Conservation (phyloP, 2,888 invertebrate species). For the Aporophyla nigra region DNA sequence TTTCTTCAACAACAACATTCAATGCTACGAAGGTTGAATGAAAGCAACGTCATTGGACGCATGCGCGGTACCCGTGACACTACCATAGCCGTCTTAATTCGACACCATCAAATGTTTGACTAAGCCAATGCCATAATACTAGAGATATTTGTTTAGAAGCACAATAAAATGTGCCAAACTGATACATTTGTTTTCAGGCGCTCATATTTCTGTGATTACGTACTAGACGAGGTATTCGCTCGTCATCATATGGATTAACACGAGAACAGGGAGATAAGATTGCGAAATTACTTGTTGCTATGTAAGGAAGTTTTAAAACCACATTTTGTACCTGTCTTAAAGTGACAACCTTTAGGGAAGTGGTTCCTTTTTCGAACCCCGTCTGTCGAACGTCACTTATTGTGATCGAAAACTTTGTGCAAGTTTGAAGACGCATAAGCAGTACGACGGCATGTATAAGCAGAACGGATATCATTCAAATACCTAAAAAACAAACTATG, state of each 20-base stretch:
- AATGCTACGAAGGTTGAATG: conserved; percentile 15
- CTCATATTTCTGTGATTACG: conserved; percentile 65
- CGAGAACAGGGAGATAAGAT: conserved; percentile 65
- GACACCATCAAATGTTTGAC: conserved; percentile 36
- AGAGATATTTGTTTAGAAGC: conserved; percentile 51
- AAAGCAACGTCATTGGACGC: conserved; percentile 1
- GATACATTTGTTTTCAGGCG: conserved; percentile 49
- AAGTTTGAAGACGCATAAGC: not conserved
- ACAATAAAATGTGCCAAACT: conserved; percentile 49
- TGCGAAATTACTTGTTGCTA: conserved; percentile 65
- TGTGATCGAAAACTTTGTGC: not conserved
- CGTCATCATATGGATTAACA: conserved; percentile 63
- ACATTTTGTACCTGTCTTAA: not conserved
- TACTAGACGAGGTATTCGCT: conserved; percentile 62
- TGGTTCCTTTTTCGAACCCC: not conserved
- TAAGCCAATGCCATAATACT: conserved; percentile 19
- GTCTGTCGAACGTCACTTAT: not conserved
- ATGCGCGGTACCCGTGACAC: conserved; percentile 3
- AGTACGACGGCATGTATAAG: too few relatives aligned
- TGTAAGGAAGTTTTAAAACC: conserved; percentile 29
- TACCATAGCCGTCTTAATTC: conserved; percentile 28
- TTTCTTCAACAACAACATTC: conserved; percentile 5
- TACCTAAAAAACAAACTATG: too few relatives aligned
- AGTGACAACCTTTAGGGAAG: not conserved
- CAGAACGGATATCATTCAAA: too few relatives aligned